These are phyloP conservation scores for Digitonthophagus gazella DNA, from an alignment of 2,888 invertebrate genomes.

Conservation along the genomic window DNA sequence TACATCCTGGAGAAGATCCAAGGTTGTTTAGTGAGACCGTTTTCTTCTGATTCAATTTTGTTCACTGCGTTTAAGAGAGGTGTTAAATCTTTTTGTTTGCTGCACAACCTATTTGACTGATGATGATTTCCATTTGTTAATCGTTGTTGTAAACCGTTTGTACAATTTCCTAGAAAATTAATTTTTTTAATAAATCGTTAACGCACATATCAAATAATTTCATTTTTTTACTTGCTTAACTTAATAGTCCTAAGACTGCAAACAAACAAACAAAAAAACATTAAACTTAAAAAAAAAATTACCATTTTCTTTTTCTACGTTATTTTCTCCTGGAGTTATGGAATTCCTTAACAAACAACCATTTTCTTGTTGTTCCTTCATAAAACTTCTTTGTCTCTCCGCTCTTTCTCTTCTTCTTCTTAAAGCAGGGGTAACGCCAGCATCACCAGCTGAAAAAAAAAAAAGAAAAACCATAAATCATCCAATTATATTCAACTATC, in stretches of 20 bases:
- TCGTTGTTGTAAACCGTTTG: constrained; percentile 55
- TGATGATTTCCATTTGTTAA: constrained; percentile 57
- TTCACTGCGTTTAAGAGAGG: constrained; percentile 58
- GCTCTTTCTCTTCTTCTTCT: constrained; percentile 78
- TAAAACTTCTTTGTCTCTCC: constrained; percentile 80
- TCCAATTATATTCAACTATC: neutral
- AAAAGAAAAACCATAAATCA: no score
- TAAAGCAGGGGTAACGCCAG: constrained; percentile 78
- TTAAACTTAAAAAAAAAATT: constrained; percentile 35
- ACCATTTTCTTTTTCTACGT: constrained; percentile 44
- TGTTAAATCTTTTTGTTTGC: constrained; percentile 54
- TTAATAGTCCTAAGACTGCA: neutral
- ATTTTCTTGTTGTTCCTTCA: constrained; percentile 77
- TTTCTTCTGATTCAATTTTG: constrained; percentile 56
- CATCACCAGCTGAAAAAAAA: constrained; percentile 53
- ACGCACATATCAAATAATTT: no score
- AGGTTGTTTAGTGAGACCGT: constrained; percentile 45
- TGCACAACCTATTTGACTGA: constrained; percentile 50
- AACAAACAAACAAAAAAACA: neutral
- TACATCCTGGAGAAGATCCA: constrained; percentile 46
- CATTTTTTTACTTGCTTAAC: neutral
- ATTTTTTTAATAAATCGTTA: no score
- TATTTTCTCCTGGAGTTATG: constrained; percentile 42
- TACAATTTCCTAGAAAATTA: constrained; percentile 54
- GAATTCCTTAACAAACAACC: constrained; percentile 54